A percentile compares a stretch with the other conserved stretches of the same genome.
Evolutionary conservation across 2,888 invertebrate genomes (phyloP).

Genomic region (Agriopis marginaria): DNA sequence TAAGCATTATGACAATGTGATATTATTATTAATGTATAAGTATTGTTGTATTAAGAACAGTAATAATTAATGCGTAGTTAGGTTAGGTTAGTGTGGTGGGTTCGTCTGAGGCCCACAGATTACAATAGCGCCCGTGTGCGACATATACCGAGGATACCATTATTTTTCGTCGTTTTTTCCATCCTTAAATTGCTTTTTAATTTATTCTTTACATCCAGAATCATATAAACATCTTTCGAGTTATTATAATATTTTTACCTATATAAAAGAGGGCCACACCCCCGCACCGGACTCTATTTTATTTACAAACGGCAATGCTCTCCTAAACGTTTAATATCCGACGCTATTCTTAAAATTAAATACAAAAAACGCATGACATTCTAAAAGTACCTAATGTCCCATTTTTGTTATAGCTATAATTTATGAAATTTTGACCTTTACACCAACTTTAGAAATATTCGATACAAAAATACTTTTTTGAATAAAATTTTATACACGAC

Average conservation of each 20-base stretch:
- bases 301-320: conserved; percentile 90
- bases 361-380: conserved; percentile 86
- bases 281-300: conserved; percentile 74
- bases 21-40: conserved; percentile 84
- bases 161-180: conserved; percentile 68
- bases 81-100: conserved; percentile 81
- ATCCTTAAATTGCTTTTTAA: conserved; percentile 79
- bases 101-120: conserved; percentile 83
- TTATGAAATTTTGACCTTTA: conserved; percentile 88
- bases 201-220: conserved; percentile 86
- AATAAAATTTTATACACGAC: conserved; percentile 86
- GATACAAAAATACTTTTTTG: conserved; percentile 88
- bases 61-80: conserved; percentile 84
- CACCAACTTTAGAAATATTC: conserved; percentile 88
- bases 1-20: conserved; percentile 87
- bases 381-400: conserved; percentile 84
- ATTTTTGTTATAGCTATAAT: conserved; percentile 83
- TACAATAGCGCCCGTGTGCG: conserved; percentile 84
- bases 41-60: conserved; percentile 83
- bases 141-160: conserved; percentile 84
- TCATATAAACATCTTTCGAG: conserved; percentile 87
- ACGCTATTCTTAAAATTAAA: conserved; percentile 87
- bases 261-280: conserved; percentile 75
- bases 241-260: conserved; percentile 86
- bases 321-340: conserved; percentile 89